Evolutionary conservation across 2,888 invertebrate genomes (phyloP).

Genomic region (Apodemia hepburni): DNA sequence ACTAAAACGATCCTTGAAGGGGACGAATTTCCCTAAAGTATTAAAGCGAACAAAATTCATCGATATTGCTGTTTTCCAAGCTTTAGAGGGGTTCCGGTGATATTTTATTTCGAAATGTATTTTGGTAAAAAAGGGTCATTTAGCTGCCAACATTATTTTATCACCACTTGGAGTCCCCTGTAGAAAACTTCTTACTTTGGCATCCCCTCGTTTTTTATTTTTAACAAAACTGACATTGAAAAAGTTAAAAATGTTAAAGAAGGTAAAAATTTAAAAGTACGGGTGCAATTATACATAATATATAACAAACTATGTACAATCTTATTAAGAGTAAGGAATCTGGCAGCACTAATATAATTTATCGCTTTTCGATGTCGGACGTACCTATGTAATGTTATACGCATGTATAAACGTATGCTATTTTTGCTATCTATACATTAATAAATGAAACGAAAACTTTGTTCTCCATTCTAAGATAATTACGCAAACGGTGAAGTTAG

Average conservation of each 20-base stretch:
- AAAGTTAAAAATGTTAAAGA: background rate
- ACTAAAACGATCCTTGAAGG: slow-evolving; percentile 52
- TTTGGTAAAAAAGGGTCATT: slow-evolving; percentile 20
- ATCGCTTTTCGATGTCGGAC: no score
- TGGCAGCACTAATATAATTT: no score
- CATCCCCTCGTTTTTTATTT: background rate
- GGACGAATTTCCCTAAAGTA: slow-evolving; percentile 66
- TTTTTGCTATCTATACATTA: no score
- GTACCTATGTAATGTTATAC: no score
- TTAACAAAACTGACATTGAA: background rate
- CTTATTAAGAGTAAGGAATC: no score
- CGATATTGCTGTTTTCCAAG: slow-evolving; percentile 58
- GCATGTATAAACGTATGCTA: no score
- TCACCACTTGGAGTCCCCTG: slow-evolving; percentile 11
- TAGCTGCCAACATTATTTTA: slow-evolving; percentile 18
- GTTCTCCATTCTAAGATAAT: no score
- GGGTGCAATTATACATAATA: background rate
- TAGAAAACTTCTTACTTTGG: slow-evolving; percentile 14
- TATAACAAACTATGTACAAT: no score
- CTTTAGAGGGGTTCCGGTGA: slow-evolving; percentile 29
- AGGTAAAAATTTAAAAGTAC: background rate
- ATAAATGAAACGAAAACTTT: no score
- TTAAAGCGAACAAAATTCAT: slow-evolving; percentile 73
- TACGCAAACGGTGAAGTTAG: no score
- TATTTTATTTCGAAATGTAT: slow-evolving; percentile 29